Conservation (phyloP, 2,113 vertebrate species). For the human (Homo sapiens) region DNA sequence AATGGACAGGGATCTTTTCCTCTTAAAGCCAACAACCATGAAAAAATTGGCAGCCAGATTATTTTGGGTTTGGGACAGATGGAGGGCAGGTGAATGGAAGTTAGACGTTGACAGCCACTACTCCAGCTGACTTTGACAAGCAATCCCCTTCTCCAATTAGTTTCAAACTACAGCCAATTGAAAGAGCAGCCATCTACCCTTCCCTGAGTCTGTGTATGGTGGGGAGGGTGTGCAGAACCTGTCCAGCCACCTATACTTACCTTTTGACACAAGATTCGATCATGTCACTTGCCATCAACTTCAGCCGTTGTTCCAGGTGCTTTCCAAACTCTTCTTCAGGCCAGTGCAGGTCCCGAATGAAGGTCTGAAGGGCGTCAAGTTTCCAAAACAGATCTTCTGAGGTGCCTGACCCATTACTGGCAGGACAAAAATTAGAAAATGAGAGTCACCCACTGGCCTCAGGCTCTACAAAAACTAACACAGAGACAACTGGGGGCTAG, state of each 20-base stretch:
- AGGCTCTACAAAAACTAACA: constrained; percentile 76
- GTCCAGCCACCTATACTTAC: constrained; percentile 69
- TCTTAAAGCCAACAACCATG: not conserved
- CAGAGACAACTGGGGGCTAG: constrained; percentile 81
- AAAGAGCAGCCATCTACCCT: not conserved
- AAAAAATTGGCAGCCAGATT: not conserved
- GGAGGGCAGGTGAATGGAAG: not conserved
- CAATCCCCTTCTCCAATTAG: not conserved
- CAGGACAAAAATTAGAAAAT: constrained; percentile 81
- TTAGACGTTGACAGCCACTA: no score
- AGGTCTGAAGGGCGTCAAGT: constrained; percentile 97
- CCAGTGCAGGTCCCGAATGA: constrained; percentile 98
- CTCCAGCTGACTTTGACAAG: not conserved
- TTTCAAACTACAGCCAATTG: not conserved
- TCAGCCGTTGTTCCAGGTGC: constrained; percentile 96
- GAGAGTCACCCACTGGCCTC: constrained; percentile 69
- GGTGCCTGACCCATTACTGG: constrained; percentile 97
- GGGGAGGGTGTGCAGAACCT: not conserved
- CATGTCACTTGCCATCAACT: constrained; percentile 99
- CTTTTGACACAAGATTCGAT: constrained; percentile 98
- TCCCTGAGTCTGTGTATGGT: not conserved
- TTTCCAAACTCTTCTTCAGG: constrained; percentile 99
- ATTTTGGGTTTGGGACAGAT: not conserved
- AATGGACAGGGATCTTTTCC: not conserved
- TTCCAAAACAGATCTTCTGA: constrained; percentile 99